These are phyloP conservation scores for Microtus oregoni DNA, from an alignment of 2,113 vertebrate species.

Conservation along the genomic window DNA sequence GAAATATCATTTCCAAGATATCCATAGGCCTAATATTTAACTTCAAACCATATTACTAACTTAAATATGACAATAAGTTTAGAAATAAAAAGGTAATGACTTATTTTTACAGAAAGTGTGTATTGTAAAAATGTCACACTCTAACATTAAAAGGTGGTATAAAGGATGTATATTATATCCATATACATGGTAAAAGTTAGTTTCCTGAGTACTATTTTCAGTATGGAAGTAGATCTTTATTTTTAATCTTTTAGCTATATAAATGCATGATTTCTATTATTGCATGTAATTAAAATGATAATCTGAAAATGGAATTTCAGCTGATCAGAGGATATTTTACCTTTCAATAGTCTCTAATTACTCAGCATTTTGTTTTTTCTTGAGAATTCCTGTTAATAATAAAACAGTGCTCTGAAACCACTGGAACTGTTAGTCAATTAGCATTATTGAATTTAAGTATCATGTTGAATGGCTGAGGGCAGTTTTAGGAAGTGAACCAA, in stretches of 20 bases:
- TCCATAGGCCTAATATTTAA: slow-evolving; percentile 49
- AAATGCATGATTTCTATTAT: background rate
- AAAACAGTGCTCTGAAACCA: background rate
- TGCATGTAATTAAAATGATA: background rate
- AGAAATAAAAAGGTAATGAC: slow-evolving; percentile 29
- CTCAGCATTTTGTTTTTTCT: background rate
- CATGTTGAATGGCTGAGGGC: background rate
- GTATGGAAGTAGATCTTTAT: background rate
- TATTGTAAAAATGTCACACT: background rate
- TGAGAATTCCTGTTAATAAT: slow-evolving; percentile 7
- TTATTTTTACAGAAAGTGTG: background rate
- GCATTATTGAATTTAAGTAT: background rate
- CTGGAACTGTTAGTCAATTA: background rate
- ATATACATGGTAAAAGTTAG: background rate
- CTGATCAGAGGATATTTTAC: background rate
- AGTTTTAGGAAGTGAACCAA: background rate
- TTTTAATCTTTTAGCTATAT: background rate
- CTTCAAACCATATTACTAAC: slow-evolving; percentile 69
- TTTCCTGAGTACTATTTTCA: background rate
- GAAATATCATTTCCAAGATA: background rate
- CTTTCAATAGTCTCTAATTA: slow-evolving; percentile 8
- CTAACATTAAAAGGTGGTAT: background rate
- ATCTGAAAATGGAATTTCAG: background rate
- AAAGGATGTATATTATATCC: background rate
- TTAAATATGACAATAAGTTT: slow-evolving; percentile 56